Evolutionary conservation across 2,113 vertebrate genomes (phyloP).

Genomic region (Malurus elegans): DNA sequence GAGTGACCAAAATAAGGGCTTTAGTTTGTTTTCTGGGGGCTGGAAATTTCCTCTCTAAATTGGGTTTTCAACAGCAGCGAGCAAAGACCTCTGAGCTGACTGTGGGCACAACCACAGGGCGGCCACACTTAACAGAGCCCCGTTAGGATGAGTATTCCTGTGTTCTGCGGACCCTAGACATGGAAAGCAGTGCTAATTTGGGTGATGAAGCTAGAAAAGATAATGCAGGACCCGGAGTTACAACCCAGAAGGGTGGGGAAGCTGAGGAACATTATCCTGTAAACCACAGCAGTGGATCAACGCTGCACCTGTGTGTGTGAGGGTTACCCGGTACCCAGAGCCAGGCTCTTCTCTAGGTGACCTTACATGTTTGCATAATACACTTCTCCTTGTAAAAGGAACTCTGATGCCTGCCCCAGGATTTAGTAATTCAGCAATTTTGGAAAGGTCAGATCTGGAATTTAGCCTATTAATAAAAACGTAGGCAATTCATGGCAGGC

Average conservation of each 20-base stretch:
- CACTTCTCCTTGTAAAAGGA: conserved; percentile 35
- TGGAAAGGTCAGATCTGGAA: conserved; percentile 59
- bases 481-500: conserved; percentile 12
- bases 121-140: not conserved
- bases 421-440: conserved; percentile 53
- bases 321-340: not conserved
- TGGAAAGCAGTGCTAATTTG: not conserved
- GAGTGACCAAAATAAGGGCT: not conserved
- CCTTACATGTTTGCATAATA: conserved; percentile 28
- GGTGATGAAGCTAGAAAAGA: not conserved
- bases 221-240: not conserved
- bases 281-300: not conserved
- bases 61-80: not conserved
- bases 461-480: conserved; percentile 60
- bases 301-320: not conserved
- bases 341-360: conserved; percentile 21
- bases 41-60: not conserved
- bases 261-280: not conserved
- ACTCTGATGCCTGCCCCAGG: conserved; percentile 8
- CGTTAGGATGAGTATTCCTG: not conserved
- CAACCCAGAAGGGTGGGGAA: not conserved
- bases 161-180: not conserved
- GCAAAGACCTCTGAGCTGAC: not conserved
- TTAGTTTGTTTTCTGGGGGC: not conserved
- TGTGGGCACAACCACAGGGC: not conserved